Conservation (phyloP, 92 coral and sea anemone genomes). For the Heliopora coerulea region DNA sequence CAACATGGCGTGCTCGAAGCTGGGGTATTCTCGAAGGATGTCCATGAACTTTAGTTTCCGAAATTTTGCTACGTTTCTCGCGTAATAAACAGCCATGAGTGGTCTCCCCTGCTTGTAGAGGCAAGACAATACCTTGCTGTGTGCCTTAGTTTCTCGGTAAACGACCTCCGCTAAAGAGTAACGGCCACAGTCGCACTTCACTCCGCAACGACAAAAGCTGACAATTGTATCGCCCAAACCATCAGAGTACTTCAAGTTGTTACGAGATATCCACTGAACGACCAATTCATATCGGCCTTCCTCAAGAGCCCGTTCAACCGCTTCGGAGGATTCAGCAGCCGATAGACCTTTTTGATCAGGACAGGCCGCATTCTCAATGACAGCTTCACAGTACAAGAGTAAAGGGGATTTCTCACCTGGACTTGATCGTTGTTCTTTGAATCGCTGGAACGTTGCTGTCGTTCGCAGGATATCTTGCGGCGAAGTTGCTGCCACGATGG, state of each 20-base stretch:
- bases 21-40: conserved; percentile 22
- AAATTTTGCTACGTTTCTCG: conserved; percentile 29
- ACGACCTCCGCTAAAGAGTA: conserved; percentile 16
- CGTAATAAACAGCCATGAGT: conserved; percentile 19
- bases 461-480: conserved; percentile 39
- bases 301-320: conserved; percentile 11
- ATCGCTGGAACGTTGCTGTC: conserved; percentile 25
- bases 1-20: conserved; percentile 2
- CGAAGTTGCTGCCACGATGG: conserved; percentile 17
- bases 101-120: conserved; percentile 21
- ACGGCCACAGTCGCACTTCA: conserved; percentile 10
- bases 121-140: conserved; percentile 29
- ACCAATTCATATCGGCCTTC: conserved; percentile 17
- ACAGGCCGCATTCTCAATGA: neutral
- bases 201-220: conserved; percentile 10
- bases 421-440: conserved; percentile 11
- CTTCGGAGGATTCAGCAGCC: conserved; percentile 10
- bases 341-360: conserved; percentile 25
- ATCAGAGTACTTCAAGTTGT: conserved; percentile 13
- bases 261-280: conserved; percentile 20
- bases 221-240: conserved; percentile 5
- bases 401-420: conserved; percentile 32
- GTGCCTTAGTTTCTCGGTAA: conserved; percentile 24
- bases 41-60: conserved; percentile 26
- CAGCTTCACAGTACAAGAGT: conserved; percentile 31